A percentile compares a stretch with the other conserved stretches of the same genome.
These are phyloP conservation scores for Alloplasta piceator DNA, from an alignment of 2,888 invertebrate genomes.

Conservation along the genomic window DNA sequence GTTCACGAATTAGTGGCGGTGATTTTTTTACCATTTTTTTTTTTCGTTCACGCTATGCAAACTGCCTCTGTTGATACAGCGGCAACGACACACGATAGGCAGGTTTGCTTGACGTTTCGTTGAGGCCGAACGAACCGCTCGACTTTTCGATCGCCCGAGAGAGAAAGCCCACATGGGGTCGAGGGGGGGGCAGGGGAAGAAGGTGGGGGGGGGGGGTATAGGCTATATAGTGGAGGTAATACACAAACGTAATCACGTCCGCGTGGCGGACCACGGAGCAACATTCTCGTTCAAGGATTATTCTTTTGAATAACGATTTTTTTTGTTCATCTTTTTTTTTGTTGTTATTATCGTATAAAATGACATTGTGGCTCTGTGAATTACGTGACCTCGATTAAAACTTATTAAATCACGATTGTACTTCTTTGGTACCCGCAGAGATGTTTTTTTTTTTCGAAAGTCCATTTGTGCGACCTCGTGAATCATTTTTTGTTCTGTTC, in stretches of 20 bases:
- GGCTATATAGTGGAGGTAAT: slow-evolving; percentile 28
- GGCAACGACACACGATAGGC: slow-evolving; percentile 51
- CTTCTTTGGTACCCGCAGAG: slow-evolving; percentile 9
- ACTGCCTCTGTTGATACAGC: slow-evolving; percentile 42
- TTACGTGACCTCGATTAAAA: slow-evolving; percentile 21
- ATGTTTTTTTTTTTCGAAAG: not conserved
- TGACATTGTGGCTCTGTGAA: slow-evolving; percentile 5
- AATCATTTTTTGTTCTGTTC: not conserved
- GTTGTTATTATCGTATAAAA: not conserved
- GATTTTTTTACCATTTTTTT: slow-evolving; percentile 12
- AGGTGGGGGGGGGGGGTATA: slow-evolving; percentile 25
- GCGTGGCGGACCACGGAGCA: slow-evolving; percentile 34
- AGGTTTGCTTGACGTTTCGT: slow-evolving; percentile 59
- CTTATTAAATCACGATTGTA: slow-evolving; percentile 23
- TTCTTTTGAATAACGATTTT: slow-evolving; percentile 31
- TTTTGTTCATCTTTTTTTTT: slow-evolving; percentile 1
- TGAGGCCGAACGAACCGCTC: slow-evolving; percentile 66
- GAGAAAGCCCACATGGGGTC: slow-evolving; percentile 62
- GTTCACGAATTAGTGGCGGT: slow-evolving; percentile 30
- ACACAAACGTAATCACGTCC: slow-evolving; percentile 43
- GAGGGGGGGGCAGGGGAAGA: slow-evolving; percentile 37
- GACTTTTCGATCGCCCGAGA: slow-evolving; percentile 72
- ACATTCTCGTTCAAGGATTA: slow-evolving; percentile 53
- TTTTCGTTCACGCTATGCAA: slow-evolving; percentile 33
- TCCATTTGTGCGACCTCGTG: not conserved